Evolutionary conservation across 1,140 invertebrate species (phyloP), one percentile per base, ranked within the genome.

Genomic region (Triops longicaudatus): DNA sequence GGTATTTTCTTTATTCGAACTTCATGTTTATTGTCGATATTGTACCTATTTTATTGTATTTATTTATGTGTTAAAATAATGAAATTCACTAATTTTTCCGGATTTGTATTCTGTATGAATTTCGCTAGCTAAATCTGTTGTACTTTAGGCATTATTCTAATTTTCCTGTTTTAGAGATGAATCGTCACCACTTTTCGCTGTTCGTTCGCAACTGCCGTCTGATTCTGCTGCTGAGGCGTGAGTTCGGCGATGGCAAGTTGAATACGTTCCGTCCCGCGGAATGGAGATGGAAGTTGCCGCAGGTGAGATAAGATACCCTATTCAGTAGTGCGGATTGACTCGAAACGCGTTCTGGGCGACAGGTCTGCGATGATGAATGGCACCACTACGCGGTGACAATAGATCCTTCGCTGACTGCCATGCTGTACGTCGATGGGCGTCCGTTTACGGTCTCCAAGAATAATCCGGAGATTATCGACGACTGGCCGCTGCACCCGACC

Each of bases 401-500:
- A 27, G 83, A 86, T 73, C 95, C 96, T 87, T 92, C 95, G 0
- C 92, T 93, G 80, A 63, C 17, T 63, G 93, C 96, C 14, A 90
- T 90, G 77, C 85, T 98, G 28, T 96, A 90, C 83, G 89, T 98
- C 78, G 97, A 99, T 85, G 97, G 97, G 0, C 90, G 92, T 82
- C 84, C 91, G 22, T 93, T 93, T 85, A 87, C 90, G 6, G 87
- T 88, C 74, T 91, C 93, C 80, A 90, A 92, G 82, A 91, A 91
- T 79, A 97, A 96, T 81, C 94, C 96, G 0, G 97, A 99, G 84
- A 94, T 99, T 37, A 96, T 99, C 82, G 97, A 99, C 84, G 98
- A 99, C 85, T 99, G 97, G 97, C 97, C 98, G n/a, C 86, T 99
- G 14, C 98, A 99, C 84, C 93, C 94, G 27, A 94, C 95, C 0